Conservation (phyloP, 2,113 vertebrate genomes). For the Mastomys natalensis region DNA sequence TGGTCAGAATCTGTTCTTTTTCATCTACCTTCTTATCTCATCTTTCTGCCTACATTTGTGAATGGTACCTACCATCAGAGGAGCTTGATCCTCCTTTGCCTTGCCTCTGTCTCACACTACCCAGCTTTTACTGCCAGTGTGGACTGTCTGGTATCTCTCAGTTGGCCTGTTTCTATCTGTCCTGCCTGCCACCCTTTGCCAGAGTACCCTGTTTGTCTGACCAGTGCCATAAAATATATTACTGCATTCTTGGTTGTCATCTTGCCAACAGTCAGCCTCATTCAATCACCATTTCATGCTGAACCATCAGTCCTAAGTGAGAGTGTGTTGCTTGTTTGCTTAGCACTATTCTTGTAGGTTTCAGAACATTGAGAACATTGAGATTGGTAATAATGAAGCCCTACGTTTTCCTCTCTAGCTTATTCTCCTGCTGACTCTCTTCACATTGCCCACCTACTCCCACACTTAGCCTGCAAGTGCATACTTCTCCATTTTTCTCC, state of each 20-base stretch:
- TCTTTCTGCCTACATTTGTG: not conserved
- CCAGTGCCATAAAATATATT: too few species aligned
- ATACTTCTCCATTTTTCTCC: not conserved
- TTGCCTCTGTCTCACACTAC: too few species aligned
- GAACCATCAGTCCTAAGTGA: not conserved
- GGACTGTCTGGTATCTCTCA: not conserved
- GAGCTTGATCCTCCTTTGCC: rapidly evolving
- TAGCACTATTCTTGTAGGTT: not conserved
- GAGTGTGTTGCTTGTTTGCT: not conserved
- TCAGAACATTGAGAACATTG: not conserved
- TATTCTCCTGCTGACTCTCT: not conserved
- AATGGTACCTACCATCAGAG: too few species aligned
- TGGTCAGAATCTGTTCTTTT: too few species aligned
- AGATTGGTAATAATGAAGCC: rapidly evolving
- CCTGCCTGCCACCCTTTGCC: rapidly evolving
- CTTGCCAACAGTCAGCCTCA: too few species aligned
- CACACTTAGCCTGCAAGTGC: too few species aligned
- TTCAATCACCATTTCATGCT: not conserved
- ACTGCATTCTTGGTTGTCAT: not conserved
- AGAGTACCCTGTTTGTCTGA: rapidly evolving
- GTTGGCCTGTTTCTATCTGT: not conserved
- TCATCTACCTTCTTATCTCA: too few species aligned
- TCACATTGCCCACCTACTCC: too few species aligned
- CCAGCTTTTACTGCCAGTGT: rapidly evolving
- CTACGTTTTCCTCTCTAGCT: not conserved